Base-by-base conservation (phyloP, 2,113 vertebrate genomes). In the Crypturellus undulatus region DNA sequence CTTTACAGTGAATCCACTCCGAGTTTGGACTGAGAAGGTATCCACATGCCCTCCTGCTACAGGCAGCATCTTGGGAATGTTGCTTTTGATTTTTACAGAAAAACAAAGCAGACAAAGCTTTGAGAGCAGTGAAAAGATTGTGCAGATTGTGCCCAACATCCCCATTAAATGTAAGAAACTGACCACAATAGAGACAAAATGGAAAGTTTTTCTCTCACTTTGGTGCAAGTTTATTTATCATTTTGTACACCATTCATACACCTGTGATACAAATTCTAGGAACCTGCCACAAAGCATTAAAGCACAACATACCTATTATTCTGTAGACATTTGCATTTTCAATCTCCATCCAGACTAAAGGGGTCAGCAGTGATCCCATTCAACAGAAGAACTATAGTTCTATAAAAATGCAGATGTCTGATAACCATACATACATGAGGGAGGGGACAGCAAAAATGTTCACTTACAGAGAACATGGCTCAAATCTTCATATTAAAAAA, bases 171-270 rank as follows among this genome's bases (percentile, higher is more conserved):
- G 40, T 77, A 67, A 91, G 43, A 90, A 97, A 96, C 89, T 93
- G 87, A 80, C 89, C 95, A 91, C 79, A 87, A 94, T 7, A 90
- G 86, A 97, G 93, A 97, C 94, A 96, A 88, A 97, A 90, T 22
- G 45, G 95, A 84, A 85, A 89, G 65, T 67, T 75, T 75, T 92
- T 92, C 96, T 96, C 89, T 97, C 92, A 97, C 96, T 98, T 98
- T 98, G 98, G 97, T 98, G 98, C 97, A 98, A 98, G 97, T 97
- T 94, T 98, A 96, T 98, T 98, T 98, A 97, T 95, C 96, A 98
- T 98, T 98, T 98, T 96, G 94, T 96, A 98, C 92, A 98, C 96
- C 97, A 97, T 98, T 98, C 97, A 97, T 97, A 98, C 97, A 98
- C 96, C 98, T 98, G 98, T 90, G 97, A 98, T 98, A 98, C 97